Evolutionary conservation across 2,888 invertebrate species (phyloP).

Genomic region (Erannis defoliaria): DNA sequence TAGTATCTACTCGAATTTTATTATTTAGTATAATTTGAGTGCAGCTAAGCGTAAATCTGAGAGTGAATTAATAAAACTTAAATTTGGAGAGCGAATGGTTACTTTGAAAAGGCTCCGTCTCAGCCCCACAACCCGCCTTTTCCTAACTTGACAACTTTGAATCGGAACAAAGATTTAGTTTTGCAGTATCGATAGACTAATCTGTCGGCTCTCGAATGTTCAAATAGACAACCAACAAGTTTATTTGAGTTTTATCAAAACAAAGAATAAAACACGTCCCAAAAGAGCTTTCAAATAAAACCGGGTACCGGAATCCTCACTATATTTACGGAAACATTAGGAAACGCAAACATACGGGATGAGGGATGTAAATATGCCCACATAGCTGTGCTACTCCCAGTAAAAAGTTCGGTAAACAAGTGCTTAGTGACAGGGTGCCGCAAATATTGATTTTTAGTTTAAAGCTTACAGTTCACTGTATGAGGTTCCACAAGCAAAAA

Average conservation of each 20-base stretch:
- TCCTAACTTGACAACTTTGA: too few species aligned
- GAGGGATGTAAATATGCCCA: slow-evolving; percentile 26
- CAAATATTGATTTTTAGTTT: slow-evolving; percentile 30
- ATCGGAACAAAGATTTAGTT: too few species aligned
- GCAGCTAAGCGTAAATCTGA: too few species aligned
- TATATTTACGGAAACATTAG: slow-evolving; percentile 36
- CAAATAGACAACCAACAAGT: slow-evolving; percentile 1
- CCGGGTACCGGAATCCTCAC: slow-evolving; percentile 19
- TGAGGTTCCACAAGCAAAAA: too few species aligned
- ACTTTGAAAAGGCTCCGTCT: too few species aligned
- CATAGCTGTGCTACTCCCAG: slow-evolving; percentile 20
- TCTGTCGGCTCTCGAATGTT: too few species aligned
- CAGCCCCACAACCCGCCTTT: too few species aligned
- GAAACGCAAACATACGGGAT: slow-evolving; percentile 29
- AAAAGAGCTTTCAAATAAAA: slow-evolving; percentile 33
- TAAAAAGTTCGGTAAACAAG: slow-evolving; percentile 29
- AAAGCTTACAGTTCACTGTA: slow-evolving; percentile 13
- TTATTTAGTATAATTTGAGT: too few species aligned
- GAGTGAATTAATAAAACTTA: too few species aligned
- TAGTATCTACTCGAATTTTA: too few species aligned
- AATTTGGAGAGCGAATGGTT: too few species aligned
- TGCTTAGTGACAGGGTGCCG: slow-evolving; percentile 20
- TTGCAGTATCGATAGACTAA: too few species aligned
- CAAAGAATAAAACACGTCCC: slow-evolving; percentile 18
- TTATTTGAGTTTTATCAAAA: slow-evolving; percentile 7